A percentile compares a stretch with the other conserved stretches of the same genome.
phyloP scores from a whole-genome alignment of 2,888 invertebrate genomes.

The Drosophila histrio region DNA sequence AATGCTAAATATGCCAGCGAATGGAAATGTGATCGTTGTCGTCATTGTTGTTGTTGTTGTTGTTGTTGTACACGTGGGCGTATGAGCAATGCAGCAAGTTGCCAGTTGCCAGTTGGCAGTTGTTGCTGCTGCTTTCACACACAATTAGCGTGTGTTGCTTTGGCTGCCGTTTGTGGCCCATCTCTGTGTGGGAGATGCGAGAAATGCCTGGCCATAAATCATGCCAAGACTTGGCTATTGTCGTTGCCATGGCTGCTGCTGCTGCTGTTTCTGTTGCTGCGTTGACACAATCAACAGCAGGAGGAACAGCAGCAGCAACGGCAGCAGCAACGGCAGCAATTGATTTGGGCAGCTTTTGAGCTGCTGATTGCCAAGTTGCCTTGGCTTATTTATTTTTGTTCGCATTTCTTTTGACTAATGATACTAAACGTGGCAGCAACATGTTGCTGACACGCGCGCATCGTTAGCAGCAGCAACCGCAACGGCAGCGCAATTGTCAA shows the following conservation, averaged over 20 bases:
- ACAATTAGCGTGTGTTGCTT: slow-evolving; percentile 67
- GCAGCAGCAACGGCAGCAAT: slow-evolving; percentile 66
- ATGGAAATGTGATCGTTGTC: slow-evolving; percentile 63
- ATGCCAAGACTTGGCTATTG: slow-evolving; percentile 68
- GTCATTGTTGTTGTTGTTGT: slow-evolving; percentile 19
- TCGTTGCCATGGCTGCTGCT: slow-evolving; percentile 19
- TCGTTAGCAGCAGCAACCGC: slow-evolving; percentile 62
- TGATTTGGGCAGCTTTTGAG: slow-evolving; percentile 80
- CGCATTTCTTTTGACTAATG: slow-evolving; percentile 74
- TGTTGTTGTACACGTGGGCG: slow-evolving; percentile 63
- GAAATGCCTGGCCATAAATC: slow-evolving; percentile 71
- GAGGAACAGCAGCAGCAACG: slow-evolving; percentile 30
- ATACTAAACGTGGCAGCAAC: slow-evolving; percentile 68
- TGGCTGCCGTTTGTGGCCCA: slow-evolving; percentile 17
- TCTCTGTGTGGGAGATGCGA: slow-evolving; percentile 56
- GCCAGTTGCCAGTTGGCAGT: slow-evolving; percentile 21
- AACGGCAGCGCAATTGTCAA: slow-evolving; percentile 23
- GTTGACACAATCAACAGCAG: slow-evolving; percentile 49
- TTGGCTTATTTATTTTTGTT: slow-evolving; percentile 49
- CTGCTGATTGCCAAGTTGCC: slow-evolving; percentile 67
- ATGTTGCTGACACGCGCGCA: slow-evolving; percentile 74
- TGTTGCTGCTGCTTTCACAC: slow-evolving; percentile 66
- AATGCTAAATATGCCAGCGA: slow-evolving; percentile 78
- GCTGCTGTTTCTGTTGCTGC: slow-evolving; percentile 45
- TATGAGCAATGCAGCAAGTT: slow-evolving; percentile 62